Evolutionary conservation across 2,888 invertebrate genomes (phyloP).

Genomic region (Parnassius glacialis): DNA sequence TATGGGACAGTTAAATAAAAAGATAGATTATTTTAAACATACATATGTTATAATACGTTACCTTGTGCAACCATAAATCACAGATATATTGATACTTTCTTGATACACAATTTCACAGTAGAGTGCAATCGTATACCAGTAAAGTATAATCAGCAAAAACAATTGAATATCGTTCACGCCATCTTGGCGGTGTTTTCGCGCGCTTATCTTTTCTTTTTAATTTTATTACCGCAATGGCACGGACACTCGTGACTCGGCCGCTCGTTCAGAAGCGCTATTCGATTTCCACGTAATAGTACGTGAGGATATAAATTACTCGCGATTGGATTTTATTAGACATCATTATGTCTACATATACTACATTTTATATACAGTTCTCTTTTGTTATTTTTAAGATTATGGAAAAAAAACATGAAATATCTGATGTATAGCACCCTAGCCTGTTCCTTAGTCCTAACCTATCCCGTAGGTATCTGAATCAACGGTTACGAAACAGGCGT

Average conservation of each 20-base stretch:
- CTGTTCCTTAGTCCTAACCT: no score
- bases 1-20: no score
- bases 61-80: no score
- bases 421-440: no score
- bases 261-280: conserved; percentile 32
- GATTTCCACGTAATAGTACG: conserved; percentile 27
- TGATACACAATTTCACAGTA: no score
- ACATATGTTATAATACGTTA: no score
- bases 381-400: not conserved
- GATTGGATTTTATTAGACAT: conserved; percentile 6
- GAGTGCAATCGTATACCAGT: not conserved
- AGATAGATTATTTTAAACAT: no score
- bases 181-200: conserved; percentile 32
- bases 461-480: no score
- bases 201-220: conserved; percentile 28
- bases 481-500: no score
- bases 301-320: conserved; percentile 27
- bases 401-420: no score
- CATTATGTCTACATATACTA: conserved; percentile 1
- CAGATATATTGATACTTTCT: no score
- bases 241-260: conserved; percentile 31
- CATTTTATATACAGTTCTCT: not conserved
- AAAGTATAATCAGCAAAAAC: conserved; percentile 9
- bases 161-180: conserved; percentile 29
- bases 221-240: conserved; percentile 28